Evolutionary conservation across 1,140 invertebrate species (phyloP).

Genomic region (Teleogryllus occipitalis): DNA sequence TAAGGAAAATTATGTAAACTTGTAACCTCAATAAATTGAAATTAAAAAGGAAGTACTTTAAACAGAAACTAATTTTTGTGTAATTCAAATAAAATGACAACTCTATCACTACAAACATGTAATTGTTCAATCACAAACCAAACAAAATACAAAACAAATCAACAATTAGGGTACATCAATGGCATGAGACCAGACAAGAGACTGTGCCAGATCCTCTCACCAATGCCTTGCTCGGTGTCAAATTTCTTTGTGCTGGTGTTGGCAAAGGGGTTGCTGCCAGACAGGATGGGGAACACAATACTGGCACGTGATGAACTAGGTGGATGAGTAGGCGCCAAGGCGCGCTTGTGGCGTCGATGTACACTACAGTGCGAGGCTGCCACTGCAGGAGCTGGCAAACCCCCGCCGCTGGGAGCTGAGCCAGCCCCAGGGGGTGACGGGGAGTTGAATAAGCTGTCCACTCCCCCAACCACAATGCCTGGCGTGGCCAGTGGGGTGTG

Average conservation of each 20-base stretch:
- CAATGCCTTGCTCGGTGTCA: conserved; percentile 20
- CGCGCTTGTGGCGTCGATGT: conserved; percentile 34
- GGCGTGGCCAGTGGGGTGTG: conserved; percentile 11
- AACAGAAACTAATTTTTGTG: too few relatives aligned
- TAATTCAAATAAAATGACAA: too few relatives aligned
- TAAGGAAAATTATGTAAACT: too few relatives aligned
- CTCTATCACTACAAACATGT: too few relatives aligned
- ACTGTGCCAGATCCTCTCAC: background rate
- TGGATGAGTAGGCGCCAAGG: conserved; percentile 51
- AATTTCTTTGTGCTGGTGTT: conserved; percentile 9
- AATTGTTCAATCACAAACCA: too few relatives aligned
- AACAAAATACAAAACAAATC: too few relatives aligned
- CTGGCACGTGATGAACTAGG: conserved; percentile 62
- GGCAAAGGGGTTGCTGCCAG: background rate
- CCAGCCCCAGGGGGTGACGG: conserved; percentile 40
- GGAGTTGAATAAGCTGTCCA: conserved; percentile 41
- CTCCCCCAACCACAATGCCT: conserved; percentile 32
- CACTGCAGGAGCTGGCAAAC: conserved; percentile 34
- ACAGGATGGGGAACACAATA: conserved; percentile 64
- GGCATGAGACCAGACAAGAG: too few relatives aligned
- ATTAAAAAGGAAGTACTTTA: too few relatives aligned
- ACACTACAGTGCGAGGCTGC: background rate
- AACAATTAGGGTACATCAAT: too few relatives aligned
- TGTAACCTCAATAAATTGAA: too few relatives aligned
- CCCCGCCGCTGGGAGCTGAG: background rate